Evolutionary conservation across 2,888 invertebrate genomes (phyloP).

Genomic region (Meliscaeva auricollis): DNA sequence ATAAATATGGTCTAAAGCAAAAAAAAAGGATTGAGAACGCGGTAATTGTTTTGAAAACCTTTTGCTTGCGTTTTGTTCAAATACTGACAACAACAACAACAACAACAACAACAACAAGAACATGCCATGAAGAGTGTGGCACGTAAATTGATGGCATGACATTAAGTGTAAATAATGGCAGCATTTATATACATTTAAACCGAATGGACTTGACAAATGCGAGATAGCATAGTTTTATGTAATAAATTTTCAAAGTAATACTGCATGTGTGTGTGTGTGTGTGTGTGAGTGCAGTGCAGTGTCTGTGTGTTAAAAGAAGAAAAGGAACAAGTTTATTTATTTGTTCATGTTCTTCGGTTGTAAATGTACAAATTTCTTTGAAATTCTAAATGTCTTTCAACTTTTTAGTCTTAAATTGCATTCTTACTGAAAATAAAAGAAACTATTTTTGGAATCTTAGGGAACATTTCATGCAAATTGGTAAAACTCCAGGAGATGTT

Average conservation of each 20-base stretch:
- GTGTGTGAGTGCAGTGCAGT: no score
- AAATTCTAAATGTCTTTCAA: neutral
- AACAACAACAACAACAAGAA: neutral
- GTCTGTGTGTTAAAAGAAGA: neutral
- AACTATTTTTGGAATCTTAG: no score
- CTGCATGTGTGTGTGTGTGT: neutral
- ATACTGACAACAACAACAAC: neutral
- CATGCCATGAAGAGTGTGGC: conserved; percentile 3
- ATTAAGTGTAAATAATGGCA: conserved; percentile 60
- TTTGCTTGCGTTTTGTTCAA: conserved; percentile 16
- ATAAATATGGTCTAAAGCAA: neutral
- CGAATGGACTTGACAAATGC: conserved; percentile 52
- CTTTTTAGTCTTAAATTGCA: neutral
- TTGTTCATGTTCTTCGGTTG: conserved; percentile 1
- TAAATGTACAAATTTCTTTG: neutral
- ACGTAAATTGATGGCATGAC: conserved; percentile 68
- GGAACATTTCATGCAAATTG: no score
- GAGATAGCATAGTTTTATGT: conserved; percentile 50
- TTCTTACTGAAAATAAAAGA: no score
- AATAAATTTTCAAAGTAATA: conserved; percentile 45
- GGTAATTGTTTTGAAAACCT: conserved; percentile 25
- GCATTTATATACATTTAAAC: conserved; percentile 28
- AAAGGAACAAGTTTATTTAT: neutral
- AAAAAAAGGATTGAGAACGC: conserved; percentile 6
- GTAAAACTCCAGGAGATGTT: no score